A percentile compares a stretch with the other conserved stretches of the same genome.
Conservation (phyloP, 2,113 vertebrate genomes). For the Neopipo cinnamomea region DNA sequence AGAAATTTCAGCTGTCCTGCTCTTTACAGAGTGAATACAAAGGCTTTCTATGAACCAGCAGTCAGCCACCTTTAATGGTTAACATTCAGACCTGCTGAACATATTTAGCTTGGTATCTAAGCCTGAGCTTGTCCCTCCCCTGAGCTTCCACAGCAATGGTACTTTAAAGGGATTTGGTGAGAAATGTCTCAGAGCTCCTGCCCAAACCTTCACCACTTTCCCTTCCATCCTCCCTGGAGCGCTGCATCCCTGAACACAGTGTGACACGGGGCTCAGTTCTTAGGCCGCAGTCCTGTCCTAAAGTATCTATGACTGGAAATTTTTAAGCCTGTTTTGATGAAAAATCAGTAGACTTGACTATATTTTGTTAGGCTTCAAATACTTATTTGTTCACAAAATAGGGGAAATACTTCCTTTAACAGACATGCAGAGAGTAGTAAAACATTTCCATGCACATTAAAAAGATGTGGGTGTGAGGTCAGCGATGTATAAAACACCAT, state of each 20-base stretch:
- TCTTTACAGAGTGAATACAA: neutral
- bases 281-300: neutral
- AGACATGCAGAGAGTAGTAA: neutral
- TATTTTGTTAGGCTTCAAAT: neutral
- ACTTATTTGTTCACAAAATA: neutral
- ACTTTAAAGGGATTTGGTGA: neutral
- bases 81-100: neutral
- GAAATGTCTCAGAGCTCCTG: neutral
- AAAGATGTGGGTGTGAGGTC: neutral
- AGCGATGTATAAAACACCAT: neutral
- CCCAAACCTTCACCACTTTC: neutral
- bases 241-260: neutral
- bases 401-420: neutral
- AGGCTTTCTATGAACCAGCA: neutral
- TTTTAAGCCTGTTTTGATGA: neutral
- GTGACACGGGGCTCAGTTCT: neutral
- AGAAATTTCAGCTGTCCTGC: neutral
- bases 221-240: neutral
- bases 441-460: neutral
- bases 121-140: neutral
- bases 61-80: neutral
- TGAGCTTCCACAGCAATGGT: neutral
- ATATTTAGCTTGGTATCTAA: neutral
- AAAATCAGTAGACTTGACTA: neutral
- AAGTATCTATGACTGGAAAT: neutral